Evolutionary conservation across 2,888 invertebrate species (phyloP), one percentile per base, ranked within the genome.

Genomic region (Morpho helenor): DNA sequence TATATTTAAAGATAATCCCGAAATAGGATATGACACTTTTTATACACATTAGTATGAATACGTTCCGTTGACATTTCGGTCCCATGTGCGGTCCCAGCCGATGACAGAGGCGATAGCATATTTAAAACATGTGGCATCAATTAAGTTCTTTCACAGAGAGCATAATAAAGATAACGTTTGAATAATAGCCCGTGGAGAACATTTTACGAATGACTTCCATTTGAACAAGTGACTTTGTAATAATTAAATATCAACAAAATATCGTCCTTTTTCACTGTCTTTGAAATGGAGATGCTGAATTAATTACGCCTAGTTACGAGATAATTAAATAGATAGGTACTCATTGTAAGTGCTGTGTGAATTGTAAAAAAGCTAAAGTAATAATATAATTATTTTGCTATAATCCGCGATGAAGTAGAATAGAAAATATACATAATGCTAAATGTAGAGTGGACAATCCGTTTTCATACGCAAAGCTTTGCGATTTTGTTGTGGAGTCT

Each of bases 71-170:
- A 74, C 72, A 71, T 72, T 62, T 66, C 56, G 62, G 60, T 68
- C 66, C 77, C 80, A 80, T 79, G 66, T 66, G 67, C 74, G 73
- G 68, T 73, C 67, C 72, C 74, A 74, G 69, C 71, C 78, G 81
- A 79, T 82, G 78, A 77, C 82, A 78, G 74, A 62, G 71, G 66
- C 68, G 70, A 74, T 72, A 73, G 78, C 78, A 79, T 78, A 72
- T 79, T 78, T 72, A 68, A 68, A 80, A 84, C 87, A 87, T 87
- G 84, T 87, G 87, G 84, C 76, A 83, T 79, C 87, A 87, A 87
- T 87, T 87, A 87, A 85, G 79, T 81, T 84, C 79, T 86, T 86
- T 84, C 81, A 81, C 76, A 74, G 75, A 78, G 80, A 79, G 80
- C 69, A 77, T 82, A 83, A 84, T 85, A 83, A 84, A 87, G 87